Evolutionary conservation across 2,113 vertebrate genomes (phyloP).

Genomic region (Nasalis larvatus): DNA sequence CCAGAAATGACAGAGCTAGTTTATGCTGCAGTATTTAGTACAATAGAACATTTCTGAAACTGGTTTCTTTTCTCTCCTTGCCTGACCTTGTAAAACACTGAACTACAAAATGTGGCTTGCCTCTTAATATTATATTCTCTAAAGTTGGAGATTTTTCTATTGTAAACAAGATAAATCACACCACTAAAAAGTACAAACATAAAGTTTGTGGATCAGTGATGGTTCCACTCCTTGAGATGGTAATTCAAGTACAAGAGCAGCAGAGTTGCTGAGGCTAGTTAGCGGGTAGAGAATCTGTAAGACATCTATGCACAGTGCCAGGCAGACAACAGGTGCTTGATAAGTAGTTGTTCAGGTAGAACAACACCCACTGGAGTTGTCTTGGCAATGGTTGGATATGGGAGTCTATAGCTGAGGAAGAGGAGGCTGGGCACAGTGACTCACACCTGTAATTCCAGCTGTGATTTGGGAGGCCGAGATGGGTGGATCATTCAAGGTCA

Average conservation of each 20-base stretch:
- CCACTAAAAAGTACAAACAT: neutral
- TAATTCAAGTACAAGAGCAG: neutral
- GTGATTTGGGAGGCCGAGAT: too few species aligned
- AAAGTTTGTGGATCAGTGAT: neutral
- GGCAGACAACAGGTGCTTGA: neutral
- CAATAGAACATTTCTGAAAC: neutral
- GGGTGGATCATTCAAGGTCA: too few species aligned
- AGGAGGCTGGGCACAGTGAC: neutral
- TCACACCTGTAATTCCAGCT: too few species aligned
- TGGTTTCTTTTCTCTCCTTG: slow-evolving; percentile 11
- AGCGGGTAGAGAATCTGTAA: fast-evolving
- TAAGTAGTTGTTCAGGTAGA: neutral
- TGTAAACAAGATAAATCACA: slow-evolving; percentile 17
- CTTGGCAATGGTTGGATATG: neutral
- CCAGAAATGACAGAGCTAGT: slow-evolving; percentile 15
- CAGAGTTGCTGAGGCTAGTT: neutral
- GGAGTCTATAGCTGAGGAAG: neutral
- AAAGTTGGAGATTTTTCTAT: neutral
- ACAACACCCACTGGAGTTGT: neutral
- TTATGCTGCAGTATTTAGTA: neutral
- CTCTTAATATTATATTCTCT: neutral
- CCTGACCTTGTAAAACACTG: slow-evolving; percentile 49
- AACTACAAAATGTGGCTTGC: slow-evolving; percentile 8
- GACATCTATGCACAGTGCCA: too few species aligned
- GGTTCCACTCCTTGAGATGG: neutral